These are phyloP conservation scores for Apantesis nais DNA, from an alignment of 2,888 invertebrate genomes.

Conservation along the genomic window DNA sequence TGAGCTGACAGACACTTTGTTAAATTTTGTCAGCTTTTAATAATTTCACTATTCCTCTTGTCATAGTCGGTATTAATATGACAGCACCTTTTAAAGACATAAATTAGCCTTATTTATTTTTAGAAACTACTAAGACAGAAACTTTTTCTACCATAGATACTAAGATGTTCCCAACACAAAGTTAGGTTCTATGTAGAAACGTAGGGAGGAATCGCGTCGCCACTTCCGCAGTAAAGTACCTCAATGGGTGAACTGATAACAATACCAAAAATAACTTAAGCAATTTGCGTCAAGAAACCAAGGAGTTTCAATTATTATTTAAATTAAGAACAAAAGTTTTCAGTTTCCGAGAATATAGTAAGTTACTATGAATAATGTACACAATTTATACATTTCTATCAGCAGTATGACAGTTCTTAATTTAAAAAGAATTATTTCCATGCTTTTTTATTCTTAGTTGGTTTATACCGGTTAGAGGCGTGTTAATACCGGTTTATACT, in stretches of 20 bases:
- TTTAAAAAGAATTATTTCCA: background rate
- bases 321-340: constrained; percentile 6
- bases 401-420: background rate
- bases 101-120: background rate
- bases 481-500: too few relatives aligned
- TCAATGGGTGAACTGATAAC: background rate
- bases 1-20: too few relatives aligned
- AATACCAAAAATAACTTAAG: constrained; percentile 1
- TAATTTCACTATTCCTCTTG: too few relatives aligned
- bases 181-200: background rate
- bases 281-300: background rate
- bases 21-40: too few relatives aligned
- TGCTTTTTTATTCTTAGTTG: too few relatives aligned
- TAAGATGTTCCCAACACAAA: background rate
- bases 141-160: background rate
- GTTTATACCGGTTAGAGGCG: background rate
- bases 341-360: background rate
- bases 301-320: constrained; percentile 5
- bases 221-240: background rate
- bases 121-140: background rate
- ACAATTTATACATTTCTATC: background rate
- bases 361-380: background rate
- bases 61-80: too few relatives aligned
- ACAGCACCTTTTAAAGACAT: too few relatives aligned
- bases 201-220: background rate